Evolutionary conservation across 2,888 invertebrate genomes (phyloP).

Genomic region (Pristionchus exspectatus): DNA sequence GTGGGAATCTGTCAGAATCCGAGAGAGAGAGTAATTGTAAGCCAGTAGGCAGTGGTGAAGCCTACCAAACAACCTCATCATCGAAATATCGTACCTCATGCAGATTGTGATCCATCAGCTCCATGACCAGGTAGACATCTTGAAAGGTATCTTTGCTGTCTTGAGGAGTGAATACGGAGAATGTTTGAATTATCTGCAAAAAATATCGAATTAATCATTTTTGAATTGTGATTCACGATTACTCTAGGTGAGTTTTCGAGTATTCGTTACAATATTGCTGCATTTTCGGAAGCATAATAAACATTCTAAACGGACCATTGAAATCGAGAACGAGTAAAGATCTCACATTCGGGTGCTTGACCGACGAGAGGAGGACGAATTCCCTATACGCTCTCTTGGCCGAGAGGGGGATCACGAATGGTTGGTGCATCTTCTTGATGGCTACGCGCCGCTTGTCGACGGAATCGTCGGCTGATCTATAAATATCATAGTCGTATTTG

Average conservation of each 20-base stretch:
- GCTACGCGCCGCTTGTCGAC: background rate
- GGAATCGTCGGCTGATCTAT: constrained; percentile 20
- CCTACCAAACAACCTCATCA: background rate
- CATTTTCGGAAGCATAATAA: too few species aligned
- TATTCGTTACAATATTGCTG: too few species aligned
- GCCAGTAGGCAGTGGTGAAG: too few species aligned
- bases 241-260: background rate
- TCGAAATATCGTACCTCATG: background rate
- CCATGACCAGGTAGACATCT: constrained; percentile 30
- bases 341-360: constrained; percentile 8
- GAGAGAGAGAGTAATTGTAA: too few species aligned
- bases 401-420: background rate
- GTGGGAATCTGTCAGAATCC: too few species aligned
- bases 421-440: constrained; percentile 32
- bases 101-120: constrained; percentile 1
- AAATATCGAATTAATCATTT: background rate
- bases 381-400: background rate
- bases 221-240: background rate
- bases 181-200: constrained; percentile 20
- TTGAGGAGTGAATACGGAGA: constrained; percentile 17
- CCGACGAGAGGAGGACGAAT: background rate
- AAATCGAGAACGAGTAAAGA: too few species aligned
- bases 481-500: background rate
- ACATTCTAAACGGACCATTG: too few species aligned
- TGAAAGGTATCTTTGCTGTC: background rate